Evolutionary conservation across 1,140 invertebrate genomes (phyloP).

Genomic region (Sinella curviseta): DNA sequence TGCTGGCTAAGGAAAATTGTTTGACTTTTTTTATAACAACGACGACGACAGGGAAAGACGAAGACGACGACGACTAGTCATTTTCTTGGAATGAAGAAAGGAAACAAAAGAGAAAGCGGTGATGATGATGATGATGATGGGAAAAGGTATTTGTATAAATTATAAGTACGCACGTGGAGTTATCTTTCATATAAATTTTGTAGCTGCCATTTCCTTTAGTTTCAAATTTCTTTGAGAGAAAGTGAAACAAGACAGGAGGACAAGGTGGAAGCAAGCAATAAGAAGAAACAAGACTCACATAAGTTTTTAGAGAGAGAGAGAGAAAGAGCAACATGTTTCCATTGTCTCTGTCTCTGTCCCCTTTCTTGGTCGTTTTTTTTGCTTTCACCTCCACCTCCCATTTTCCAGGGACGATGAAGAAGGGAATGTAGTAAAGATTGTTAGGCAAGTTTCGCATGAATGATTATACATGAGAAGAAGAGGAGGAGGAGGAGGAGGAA

Average conservation of each 20-base stretch:
- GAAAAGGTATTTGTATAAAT: too few species aligned
- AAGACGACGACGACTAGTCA: not conserved
- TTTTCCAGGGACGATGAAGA: not conserved
- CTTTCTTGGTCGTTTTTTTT: not conserved
- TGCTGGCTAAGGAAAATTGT: not conserved
- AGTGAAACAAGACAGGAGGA: not conserved
- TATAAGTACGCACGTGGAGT: too few species aligned
- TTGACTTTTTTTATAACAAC: not conserved
- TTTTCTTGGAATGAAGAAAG: too few species aligned
- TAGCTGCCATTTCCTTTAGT: too few species aligned
- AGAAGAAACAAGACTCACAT: conserved; percentile 1
- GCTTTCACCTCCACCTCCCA: not conserved
- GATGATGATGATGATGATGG: too few species aligned
- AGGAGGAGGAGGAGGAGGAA: not conserved
- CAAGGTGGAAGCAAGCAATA: too few species aligned
- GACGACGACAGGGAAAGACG: not conserved
- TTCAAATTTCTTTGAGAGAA: not conserved
- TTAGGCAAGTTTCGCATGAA: conserved; percentile 14
- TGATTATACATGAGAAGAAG: conserved; percentile 13
- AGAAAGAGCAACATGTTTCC: conserved; percentile 23
- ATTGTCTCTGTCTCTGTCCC: not conserved
- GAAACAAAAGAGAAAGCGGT: too few species aligned
- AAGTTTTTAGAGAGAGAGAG: not conserved
- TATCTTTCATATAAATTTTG: too few species aligned
- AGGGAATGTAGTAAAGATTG: not conserved